A percentile compares a stretch with the other conserved stretches of the same genome.
Conservation (phyloP, 2,113 vertebrate species). For the Oryctolagus cuniculus region mOryCun1.1 NC_091444.1:50600501-50601000, state of each 20-base stretch:
- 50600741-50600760: neutral
- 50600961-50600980: neutral
- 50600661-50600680: neutral
- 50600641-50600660: neutral
- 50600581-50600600: neutral
- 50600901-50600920: rapidly evolving
- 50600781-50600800: neutral
- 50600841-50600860: neutral
- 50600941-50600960: neutral
- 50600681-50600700: neutral
- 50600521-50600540: neutral
- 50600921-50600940: neutral
- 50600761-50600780: too few species aligned
- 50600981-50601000: neutral
- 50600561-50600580: conserved; percentile 32
- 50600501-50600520: neutral
- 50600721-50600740: neutral
- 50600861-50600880: neutral
- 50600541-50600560: conserved; percentile 17
- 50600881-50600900: neutral
- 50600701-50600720: neutral
- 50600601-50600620: neutral
- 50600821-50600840: neutral
- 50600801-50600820: neutral
- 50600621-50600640: neutral